Evolutionary conservation across 2,888 invertebrate genomes (phyloP).

Genomic region (Phrixothrix hirtus): DNA sequence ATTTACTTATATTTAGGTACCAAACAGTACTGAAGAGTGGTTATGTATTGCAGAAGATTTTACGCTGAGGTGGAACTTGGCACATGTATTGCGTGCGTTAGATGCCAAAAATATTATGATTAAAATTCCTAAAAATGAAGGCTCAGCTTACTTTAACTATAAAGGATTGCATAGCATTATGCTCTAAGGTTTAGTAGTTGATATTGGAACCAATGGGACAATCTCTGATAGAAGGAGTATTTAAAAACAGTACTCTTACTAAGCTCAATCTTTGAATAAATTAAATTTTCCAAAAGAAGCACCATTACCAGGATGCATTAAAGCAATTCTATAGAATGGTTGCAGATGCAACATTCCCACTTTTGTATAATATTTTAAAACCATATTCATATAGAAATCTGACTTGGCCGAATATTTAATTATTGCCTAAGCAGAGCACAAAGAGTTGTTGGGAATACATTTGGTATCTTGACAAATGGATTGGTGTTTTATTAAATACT

Average conservation of each 20-base stretch:
- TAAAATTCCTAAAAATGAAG: slow-evolving; percentile 31
- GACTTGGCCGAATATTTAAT: slow-evolving; percentile 4
- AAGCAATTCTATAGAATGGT: slow-evolving; percentile 8
- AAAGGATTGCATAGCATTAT: slow-evolving; percentile 36
- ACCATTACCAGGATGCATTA: slow-evolving; percentile 5
- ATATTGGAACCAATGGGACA: slow-evolving; percentile 32
- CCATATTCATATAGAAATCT: slow-evolving; percentile 8
- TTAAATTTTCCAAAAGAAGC: slow-evolving; percentile 8
- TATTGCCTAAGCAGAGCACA: slow-evolving; percentile 11
- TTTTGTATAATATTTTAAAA: slow-evolving; percentile 8
- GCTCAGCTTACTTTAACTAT: no score
- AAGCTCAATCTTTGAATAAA: not conserved
- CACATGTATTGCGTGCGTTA: slow-evolving; percentile 35
- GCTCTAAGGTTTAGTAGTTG: slow-evolving; percentile 15
- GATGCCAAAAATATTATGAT: slow-evolving; percentile 40
- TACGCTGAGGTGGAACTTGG: slow-evolving; percentile 34
- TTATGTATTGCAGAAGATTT: slow-evolving; percentile 12
- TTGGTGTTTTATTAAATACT: slow-evolving; percentile 6
- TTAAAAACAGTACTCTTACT: not conserved
- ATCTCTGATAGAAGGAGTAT: slow-evolving; percentile 12
- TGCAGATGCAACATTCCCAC: slow-evolving; percentile 13
- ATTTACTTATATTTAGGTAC: slow-evolving; percentile 10
- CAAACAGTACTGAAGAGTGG: slow-evolving; percentile 12
- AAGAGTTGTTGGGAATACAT: no score
- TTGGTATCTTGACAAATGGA: slow-evolving; percentile 12